Evolutionary conservation across 2,888 invertebrate genomes (phyloP).

Genomic region (Cerastis leucographa): DNA sequence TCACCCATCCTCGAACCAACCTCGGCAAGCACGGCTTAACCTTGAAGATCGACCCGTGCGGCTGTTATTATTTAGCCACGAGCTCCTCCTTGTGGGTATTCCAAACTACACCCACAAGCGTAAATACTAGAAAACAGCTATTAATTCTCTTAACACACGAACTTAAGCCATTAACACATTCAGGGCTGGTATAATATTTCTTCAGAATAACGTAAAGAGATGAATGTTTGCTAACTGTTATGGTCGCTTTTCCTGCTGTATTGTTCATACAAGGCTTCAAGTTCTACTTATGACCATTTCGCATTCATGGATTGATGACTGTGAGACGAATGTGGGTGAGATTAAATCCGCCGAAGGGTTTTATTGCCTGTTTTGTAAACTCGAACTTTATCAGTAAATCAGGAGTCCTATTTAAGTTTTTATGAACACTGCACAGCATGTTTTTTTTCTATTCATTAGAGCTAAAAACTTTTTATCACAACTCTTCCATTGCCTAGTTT

Average conservation of each 20-base stretch:
- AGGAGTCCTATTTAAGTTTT: not conserved
- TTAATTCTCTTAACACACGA: conserved; percentile 33
- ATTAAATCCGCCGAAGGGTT: not conserved
- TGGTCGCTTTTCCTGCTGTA: conserved; percentile 7
- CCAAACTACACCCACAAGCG: conserved; percentile 3
- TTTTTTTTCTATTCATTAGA: not conserved
- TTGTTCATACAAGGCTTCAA: not conserved
- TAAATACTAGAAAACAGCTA: conserved; percentile 17
- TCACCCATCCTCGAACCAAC: too few species aligned
- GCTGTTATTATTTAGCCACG: too few species aligned
- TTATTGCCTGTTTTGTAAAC: not conserved
- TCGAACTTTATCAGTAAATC: not conserved
- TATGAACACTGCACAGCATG: not conserved
- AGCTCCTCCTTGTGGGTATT: too few species aligned
- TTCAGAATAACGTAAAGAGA: conserved; percentile 22
- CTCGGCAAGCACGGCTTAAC: too few species aligned
- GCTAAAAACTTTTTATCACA: not conserved
- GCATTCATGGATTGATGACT: too few species aligned
- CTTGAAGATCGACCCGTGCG: too few species aligned
- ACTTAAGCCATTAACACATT: conserved; percentile 47
- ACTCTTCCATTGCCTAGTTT: not conserved
- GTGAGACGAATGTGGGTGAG: too few species aligned
- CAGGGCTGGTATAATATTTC: conserved; percentile 30
- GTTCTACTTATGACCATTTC: too few species aligned
- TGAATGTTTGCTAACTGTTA: conserved; percentile 27